These are phyloP conservation scores for Oikopleura vanhoeffeni DNA, from an alignment of 23 tunicate genomes.

Conservation along the genomic window DNA sequence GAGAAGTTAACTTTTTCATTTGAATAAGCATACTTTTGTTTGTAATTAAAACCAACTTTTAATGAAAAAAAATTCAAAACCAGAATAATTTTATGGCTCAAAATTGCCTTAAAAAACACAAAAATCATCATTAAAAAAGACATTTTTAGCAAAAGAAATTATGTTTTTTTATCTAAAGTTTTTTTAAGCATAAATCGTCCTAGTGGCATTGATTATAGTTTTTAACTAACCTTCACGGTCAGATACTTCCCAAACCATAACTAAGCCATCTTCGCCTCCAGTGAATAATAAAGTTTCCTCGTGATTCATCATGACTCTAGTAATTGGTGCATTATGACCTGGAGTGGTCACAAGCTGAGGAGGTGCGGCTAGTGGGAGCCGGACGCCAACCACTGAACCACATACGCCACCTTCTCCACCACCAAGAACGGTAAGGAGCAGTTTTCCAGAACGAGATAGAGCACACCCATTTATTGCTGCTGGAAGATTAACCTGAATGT, in stretches of 20 bases:
- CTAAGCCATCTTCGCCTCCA: slow-evolving; percentile 75
- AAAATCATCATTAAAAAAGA: too few species aligned
- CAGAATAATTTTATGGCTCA: too few species aligned
- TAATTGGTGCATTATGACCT: slow-evolving; percentile 6
- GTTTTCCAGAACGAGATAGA: neutral
- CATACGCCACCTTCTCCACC: neutral
- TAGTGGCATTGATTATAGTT: too few species aligned
- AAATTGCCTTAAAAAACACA: too few species aligned
- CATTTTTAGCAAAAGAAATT: too few species aligned
- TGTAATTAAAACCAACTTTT: too few species aligned
- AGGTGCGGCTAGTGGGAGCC: neutral
- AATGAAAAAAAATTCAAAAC: too few species aligned
- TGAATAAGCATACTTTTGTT: too few species aligned
- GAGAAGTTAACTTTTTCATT: too few species aligned
- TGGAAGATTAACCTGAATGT: neutral
- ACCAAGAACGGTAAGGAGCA: neutral
- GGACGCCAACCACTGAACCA: neutral
- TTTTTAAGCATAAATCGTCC: too few species aligned
- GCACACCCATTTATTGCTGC: slow-evolving; percentile 3
- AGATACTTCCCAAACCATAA: slow-evolving; percentile 80
- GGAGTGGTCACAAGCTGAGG: neutral
- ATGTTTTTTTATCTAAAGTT: too few species aligned
- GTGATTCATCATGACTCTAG: slow-evolving; percentile 59
- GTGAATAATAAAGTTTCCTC: slow-evolving; percentile 79
- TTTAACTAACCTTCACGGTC: slow-evolving; percentile 75